phyloP scores from a whole-genome alignment of 2,113 vertebrate species.

The Megaceryle maxima region DNA sequence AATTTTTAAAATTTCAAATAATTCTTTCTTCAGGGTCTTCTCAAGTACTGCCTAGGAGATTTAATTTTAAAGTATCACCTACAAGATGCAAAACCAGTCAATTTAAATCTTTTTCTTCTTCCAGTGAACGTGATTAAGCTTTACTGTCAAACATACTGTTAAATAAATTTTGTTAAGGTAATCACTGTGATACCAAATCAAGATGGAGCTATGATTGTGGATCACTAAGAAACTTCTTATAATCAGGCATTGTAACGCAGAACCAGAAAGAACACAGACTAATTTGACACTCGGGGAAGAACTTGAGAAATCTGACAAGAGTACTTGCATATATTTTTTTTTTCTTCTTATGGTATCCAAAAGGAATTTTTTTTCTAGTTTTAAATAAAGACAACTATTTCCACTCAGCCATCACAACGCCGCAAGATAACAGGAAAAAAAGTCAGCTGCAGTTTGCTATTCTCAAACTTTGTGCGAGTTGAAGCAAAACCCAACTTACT shows the following conservation, averaged over 20 bases:
- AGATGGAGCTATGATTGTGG: neutral
- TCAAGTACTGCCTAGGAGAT: neutral
- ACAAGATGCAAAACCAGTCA: neutral
- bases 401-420: neutral
- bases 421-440: neutral
- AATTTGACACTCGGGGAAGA: neutral
- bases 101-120: neutral
- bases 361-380: neutral
- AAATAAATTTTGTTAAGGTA: neutral
- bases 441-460: neutral
- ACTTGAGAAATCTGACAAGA: neutral
- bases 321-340: neutral
- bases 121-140: neutral
- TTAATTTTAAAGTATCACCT: neutral
- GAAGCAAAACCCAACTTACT: conserved; percentile 77
- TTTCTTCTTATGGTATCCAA: neutral
- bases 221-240: neutral
- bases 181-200: neutral
- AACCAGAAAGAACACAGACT: neutral
- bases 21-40: neutral
- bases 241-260: neutral
- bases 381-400: neutral
- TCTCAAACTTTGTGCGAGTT: neutral
- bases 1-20: neutral
- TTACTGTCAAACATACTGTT: neutral